Base-by-base conservation (phyloP, 2,888 invertebrate species). In the Drosophila stalkeri region DNA sequence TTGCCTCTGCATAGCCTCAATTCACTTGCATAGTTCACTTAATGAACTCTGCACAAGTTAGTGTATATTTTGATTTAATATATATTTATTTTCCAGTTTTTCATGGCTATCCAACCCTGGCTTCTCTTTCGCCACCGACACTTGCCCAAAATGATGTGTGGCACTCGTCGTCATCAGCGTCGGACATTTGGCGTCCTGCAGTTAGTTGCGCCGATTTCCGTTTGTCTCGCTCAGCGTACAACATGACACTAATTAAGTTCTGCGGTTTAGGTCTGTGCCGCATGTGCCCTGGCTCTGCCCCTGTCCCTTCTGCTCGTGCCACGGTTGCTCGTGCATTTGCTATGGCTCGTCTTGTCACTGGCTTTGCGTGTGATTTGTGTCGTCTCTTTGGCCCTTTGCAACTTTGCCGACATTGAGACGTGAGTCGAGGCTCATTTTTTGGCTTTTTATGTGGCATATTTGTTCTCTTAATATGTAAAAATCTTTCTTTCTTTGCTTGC, bases 191-290 rank as follows among this genome's bases (percentile, higher is more conserved):
- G 82, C 82, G 82, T 90, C 88, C 88, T 85, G 76, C 71, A 81
- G 82, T 87, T 85, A 73, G 80, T 64, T 80, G 71, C 69, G 74
- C 72, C 82, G 86, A 86, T 86, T 86, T 86, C 86, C 86, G 86
- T 75, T 86, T 82, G 76, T 66, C 86, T 78, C 80, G 35, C 66
- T 75, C 62, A 69, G 81, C 73, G 69, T 90, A 85, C 89, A 89
- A 86, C 84, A 87, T 89, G 90, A 90, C 87, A 90, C 90, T 91
- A 91, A 90, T 90, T 91, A 90, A 90, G 90, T 90, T 87, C 79
- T 89, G 90, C 71, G 90, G 89, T 86, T 86, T 76, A 67, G 5
- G 5, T 61, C 64, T 69, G 57, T 56, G 43, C 39, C 47, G 39
- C 44, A 49, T 41, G 5, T n/a, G 49, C 31, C n/a, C 20, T 12